Evolutionary conservation across 2,113 vertebrate genomes (phyloP).

Genomic region (Malurus cyaneus): DNA sequence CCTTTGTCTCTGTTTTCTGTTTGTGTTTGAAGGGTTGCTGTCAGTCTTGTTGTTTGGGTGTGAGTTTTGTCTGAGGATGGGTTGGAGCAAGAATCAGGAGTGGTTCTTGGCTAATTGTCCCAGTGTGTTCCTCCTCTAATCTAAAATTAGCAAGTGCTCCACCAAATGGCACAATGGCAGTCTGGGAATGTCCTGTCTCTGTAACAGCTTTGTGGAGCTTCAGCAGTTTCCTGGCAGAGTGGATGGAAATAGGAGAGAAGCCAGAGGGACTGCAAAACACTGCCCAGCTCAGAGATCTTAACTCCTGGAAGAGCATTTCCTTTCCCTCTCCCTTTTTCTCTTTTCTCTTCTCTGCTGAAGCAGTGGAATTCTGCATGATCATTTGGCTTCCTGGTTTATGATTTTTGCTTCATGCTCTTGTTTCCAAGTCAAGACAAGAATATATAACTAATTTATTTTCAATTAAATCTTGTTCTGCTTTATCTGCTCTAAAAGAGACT

Average conservation of each 20-base stretch:
- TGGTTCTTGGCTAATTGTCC: slow-evolving; percentile 62
- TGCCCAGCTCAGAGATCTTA: slow-evolving; percentile 10
- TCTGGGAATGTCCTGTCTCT: slow-evolving; percentile 79
- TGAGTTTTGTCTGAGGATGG: slow-evolving; percentile 46
- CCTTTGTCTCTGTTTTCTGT: not conserved
- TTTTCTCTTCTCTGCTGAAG: not conserved
- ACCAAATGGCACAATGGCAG: slow-evolving; percentile 70
- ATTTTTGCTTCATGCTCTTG: not conserved
- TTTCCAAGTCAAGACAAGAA: not conserved
- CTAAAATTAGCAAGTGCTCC: slow-evolving; percentile 76
- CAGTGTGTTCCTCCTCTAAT: slow-evolving; percentile 41
- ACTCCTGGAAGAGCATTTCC: not conserved
- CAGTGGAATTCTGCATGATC: not conserved
- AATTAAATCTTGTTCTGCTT: not conserved
- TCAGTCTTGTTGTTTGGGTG: slow-evolving; percentile 1
- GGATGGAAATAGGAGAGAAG: slow-evolving; percentile 80
- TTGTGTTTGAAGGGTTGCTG: slow-evolving; percentile 6
- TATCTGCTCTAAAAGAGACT: not conserved
- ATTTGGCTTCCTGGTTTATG: not conserved
- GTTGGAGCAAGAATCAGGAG: slow-evolving; percentile 34
- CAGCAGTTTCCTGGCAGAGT: slow-evolving; percentile 72
- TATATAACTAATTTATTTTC: not conserved
- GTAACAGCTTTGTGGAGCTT: slow-evolving; percentile 76
- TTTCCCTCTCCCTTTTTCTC: not conserved
- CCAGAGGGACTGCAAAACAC: slow-evolving; percentile 80